Evolutionary conservation across 2,888 invertebrate genomes (phyloP), one percentile per base, ranked within the genome.

Genomic region (Dorcus parallelipipedus): DNA sequence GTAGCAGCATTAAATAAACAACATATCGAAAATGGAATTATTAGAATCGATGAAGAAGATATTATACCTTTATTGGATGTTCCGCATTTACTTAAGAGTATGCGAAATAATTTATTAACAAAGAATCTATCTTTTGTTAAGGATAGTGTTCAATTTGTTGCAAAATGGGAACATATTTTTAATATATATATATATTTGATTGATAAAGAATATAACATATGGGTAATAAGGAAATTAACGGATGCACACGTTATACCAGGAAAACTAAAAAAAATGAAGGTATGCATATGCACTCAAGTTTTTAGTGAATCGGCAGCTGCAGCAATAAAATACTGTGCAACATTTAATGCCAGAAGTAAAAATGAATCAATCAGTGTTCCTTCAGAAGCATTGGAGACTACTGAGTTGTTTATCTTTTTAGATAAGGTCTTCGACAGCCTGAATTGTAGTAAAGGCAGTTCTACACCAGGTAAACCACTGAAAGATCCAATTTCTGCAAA

Each of bases 201-300:
- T 40, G 63, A 64, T 57, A 42, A 51, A 14, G 17, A 33, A 5
- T 55, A 60, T 10, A 62, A 62, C 17, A 56, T 38, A 17, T 9
- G 52, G 17, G 39, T 64, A n/a, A 56, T 55, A 43, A 23, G 51
- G 8, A 62, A 62, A 42, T 39, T 66, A 8, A 64, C 61, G 10
- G 62, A 65, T 38, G 3, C 6, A 8, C 65, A 65, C 49, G 45
- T 65, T 6, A 9, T 63, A 20, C 48, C 47, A 39, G 52, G 53
- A 6, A 61, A 63, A 38, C 59, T 64, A 8, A 64, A 64, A 26
- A 66, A 66, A 61, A 66, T 66, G 60, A 66, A 65, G 40, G 62
- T 67, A 2, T 56, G 61, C 3, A n/a, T 38, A 8, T 58, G 56
- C 14, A 57, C 56, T 9, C 67, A 67, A 50, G 65, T 66, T 2